Base-by-base conservation (phyloP, 1,140 invertebrate genomes). In the Helicoverpa armigera region DNA sequence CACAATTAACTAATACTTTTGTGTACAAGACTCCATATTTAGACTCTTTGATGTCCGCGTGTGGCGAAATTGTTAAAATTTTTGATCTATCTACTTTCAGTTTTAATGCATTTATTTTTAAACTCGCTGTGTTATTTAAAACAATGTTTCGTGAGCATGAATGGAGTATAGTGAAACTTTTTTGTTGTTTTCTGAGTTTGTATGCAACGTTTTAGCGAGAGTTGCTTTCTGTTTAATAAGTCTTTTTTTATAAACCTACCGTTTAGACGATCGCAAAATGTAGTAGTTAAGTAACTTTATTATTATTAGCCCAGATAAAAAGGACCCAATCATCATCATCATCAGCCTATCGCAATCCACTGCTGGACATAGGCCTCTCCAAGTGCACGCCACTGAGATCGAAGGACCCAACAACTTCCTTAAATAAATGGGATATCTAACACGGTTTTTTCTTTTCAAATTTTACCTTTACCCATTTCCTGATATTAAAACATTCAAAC, bases 11-110 rank as follows among this genome's bases (percentile, higher is more conserved):
- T 31, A 43, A 18, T 13, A 56, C n/a, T 18, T 63, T 53, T 29
- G 13, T 77, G 18, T 53, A 53, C 50, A 53, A n/a, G n/a, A 65
- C 14, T 35, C 70, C 54, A 58, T 73, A 58, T 73, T 35, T 73
- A 73, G 56, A 58, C 70, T 43, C 70, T 73, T 73, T 73, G 70
- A 73, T 43, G 70, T 73, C 29, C 29, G 69, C 1, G 9, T 67
- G n/a, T 10, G 29, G 11, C n/a, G 63, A 48, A 48, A 67, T 69
- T 48, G 5, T 69, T 50, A n/a, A 67, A 50, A 50, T n/a, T 67
- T 67, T 50, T 50, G 63, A 67, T 67, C n/a, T 16, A 67, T 67
- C 4, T 4, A n/a, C 63, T 43, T 16, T 67, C 12, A 67, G 14
- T 67, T 43, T 69, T 16, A 13, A 50, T 18, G 18, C 23, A 16